Evolutionary conservation across 2,797 vertebrate species (phyloP).

Genomic region (Pempheris klunzingeri): DNA sequence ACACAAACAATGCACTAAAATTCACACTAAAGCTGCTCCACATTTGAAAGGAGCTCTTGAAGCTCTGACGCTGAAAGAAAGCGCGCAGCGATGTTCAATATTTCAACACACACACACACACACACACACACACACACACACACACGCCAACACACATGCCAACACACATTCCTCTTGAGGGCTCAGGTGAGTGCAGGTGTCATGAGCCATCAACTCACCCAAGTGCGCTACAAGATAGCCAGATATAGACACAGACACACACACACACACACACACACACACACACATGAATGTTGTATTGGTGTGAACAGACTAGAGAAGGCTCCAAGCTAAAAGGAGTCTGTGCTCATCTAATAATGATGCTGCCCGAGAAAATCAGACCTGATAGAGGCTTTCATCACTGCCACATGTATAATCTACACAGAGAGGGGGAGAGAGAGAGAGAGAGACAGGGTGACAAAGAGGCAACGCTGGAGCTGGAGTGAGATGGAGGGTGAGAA

Average conservation of each 20-base stretch:
- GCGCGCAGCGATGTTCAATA: constrained; percentile 58
- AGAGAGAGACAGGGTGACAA: constrained; percentile 33
- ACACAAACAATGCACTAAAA: constrained; percentile 19
- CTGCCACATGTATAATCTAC: constrained; percentile 52
- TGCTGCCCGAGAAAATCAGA: constrained; percentile 76
- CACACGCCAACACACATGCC: constrained; percentile 13
- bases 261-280: constrained; percentile 21
- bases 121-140: constrained; percentile 12
- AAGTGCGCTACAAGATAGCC: constrained; percentile 38
- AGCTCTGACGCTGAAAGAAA: constrained; percentile 28
- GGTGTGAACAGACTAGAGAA: constrained; percentile 70
- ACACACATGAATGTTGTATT: constrained; percentile 71
- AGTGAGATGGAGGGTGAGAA: not conserved
- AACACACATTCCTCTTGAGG: constrained; percentile 49
- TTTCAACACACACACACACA: constrained; percentile 48
- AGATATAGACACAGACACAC: constrained; percentile 49
- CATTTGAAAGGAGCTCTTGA: constrained; percentile 31
- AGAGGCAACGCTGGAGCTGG: constrained; percentile 5
- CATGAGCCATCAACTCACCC: constrained; percentile 68
- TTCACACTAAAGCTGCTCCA: constrained; percentile 35
- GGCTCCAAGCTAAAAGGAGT: constrained; percentile 66
- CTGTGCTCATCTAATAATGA: constrained; percentile 82
- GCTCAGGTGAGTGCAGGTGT: constrained; percentile 73
- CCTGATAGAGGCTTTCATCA: constrained; percentile 78
- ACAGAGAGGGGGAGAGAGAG: constrained; percentile 27